Conservation (phyloP, 2,888 invertebrate species). For the Noctuana brunneofusca region DNA sequence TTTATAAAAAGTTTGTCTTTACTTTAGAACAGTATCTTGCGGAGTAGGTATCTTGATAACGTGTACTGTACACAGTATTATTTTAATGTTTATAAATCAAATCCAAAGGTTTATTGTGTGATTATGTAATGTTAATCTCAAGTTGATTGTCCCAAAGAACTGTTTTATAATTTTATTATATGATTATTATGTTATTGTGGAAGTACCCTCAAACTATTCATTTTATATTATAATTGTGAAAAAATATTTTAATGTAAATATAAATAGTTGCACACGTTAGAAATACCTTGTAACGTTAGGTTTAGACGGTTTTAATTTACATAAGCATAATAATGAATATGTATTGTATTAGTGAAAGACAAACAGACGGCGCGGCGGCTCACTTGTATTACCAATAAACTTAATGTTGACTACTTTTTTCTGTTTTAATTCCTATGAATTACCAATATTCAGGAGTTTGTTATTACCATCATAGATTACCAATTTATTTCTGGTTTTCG, state of each 20-base stretch:
- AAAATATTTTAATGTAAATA: conserved; percentile 19
- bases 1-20: no score
- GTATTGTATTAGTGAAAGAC: conserved; percentile 8
- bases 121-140: neutral
- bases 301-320: conserved; percentile 15
- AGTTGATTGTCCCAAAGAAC: conserved; percentile 11
- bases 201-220: conserved; percentile 5
- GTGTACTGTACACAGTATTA: neutral
- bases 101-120: neutral
- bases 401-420: conserved; percentile 33
- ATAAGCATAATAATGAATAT: neutral
- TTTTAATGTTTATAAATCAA: neutral
- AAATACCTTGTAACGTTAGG: conserved; percentile 18
- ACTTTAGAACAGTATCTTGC: neutral
- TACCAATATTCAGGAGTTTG: no score
- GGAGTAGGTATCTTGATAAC: neutral
- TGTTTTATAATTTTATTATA: conserved; percentile 17
- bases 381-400: conserved; percentile 34
- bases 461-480: no score
- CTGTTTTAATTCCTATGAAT: no score
- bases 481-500: no score
- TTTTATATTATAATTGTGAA: conserved; percentile 2
- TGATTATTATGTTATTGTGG: conserved; percentile 5
- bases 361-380: conserved; percentile 11
- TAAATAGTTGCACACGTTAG: conserved; percentile 10